Conservation (phyloP, 2,113 vertebrate species). For the Pangasianodon gigas region DNA sequence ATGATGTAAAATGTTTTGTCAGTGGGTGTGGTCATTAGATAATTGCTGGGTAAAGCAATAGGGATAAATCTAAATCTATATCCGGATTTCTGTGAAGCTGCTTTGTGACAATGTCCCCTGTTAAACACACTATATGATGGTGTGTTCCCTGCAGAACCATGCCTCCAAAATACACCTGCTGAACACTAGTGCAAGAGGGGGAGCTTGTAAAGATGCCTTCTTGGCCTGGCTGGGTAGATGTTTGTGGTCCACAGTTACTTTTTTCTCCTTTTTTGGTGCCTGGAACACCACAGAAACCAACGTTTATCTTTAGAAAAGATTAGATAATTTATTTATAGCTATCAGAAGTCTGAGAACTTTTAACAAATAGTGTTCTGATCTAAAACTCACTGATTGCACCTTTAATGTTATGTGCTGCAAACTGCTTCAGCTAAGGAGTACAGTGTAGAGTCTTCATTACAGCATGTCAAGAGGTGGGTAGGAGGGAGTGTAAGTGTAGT, state of each 20-base stretch:
- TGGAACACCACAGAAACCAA: neutral
- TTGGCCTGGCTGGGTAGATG: neutral
- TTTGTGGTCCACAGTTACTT: neutral
- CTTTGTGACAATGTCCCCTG: neutral
- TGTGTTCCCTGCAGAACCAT: neutral
- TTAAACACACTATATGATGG: neutral
- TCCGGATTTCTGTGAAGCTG: neutral
- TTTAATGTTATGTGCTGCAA: neutral
- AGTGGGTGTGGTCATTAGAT: slow-evolving; percentile 1
- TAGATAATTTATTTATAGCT: neutral
- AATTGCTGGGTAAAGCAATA: neutral
- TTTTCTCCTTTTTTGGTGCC: neutral
- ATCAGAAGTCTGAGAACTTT: neutral
- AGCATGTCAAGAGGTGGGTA: neutral
- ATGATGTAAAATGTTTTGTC: neutral
- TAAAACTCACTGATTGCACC: neutral
- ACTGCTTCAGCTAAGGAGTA: neutral
- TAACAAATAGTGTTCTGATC: neutral
- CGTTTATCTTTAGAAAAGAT: neutral
- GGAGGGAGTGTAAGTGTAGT: slow-evolving; percentile 29
- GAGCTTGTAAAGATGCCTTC: neutral
- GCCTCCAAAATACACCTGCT: neutral
- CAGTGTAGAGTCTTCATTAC: slow-evolving; percentile 13
- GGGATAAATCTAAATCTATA: neutral
- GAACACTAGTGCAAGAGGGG: neutral